Conservation (phyloP, 2,113 vertebrate species). For the Meleagris gallopavo region DNA sequence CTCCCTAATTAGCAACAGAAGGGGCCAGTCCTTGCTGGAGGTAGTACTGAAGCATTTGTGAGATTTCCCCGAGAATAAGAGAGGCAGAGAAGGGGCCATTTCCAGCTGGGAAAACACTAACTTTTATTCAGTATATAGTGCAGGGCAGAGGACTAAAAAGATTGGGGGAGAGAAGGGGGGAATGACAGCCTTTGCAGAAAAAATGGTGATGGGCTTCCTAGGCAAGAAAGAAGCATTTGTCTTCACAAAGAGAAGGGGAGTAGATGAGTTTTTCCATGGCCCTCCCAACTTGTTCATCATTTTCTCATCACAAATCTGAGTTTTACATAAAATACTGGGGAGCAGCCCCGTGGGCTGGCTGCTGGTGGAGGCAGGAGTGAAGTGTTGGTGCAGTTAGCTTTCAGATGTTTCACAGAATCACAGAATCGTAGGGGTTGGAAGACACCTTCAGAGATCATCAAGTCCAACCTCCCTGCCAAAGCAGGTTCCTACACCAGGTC, state of each 20-base stretch:
- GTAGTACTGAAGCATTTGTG: conserved; percentile 34
- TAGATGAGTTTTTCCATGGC: neutral
- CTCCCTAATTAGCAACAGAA: conserved; percentile 62
- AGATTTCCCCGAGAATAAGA: conserved; percentile 3
- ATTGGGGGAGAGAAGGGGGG: neutral
- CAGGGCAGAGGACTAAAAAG: neutral
- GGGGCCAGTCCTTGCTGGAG: conserved; percentile 19
- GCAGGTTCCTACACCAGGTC: too few species aligned
- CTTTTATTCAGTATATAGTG: neutral
- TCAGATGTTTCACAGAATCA: neutral
- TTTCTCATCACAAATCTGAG: neutral
- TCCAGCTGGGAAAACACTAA: conserved; percentile 41
- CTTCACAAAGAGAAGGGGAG: neutral
- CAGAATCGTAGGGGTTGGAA: too few species aligned
- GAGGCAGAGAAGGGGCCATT: neutral
- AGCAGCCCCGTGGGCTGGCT: neutral
- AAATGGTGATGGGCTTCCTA: neutral
- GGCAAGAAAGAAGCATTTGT: neutral
- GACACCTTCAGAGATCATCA: too few species aligned
- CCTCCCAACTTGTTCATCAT: neutral
- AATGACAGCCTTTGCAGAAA: neutral
- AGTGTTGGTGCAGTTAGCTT: neutral
- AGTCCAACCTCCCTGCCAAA: too few species aligned
- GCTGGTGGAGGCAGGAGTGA: neutral
- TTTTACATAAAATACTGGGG: neutral